A percentile compares a stretch with the other conserved stretches of the same genome.
phyloP scores from a whole-genome alignment of 2,888 invertebrate species.

The Agrotis puta region DNA sequence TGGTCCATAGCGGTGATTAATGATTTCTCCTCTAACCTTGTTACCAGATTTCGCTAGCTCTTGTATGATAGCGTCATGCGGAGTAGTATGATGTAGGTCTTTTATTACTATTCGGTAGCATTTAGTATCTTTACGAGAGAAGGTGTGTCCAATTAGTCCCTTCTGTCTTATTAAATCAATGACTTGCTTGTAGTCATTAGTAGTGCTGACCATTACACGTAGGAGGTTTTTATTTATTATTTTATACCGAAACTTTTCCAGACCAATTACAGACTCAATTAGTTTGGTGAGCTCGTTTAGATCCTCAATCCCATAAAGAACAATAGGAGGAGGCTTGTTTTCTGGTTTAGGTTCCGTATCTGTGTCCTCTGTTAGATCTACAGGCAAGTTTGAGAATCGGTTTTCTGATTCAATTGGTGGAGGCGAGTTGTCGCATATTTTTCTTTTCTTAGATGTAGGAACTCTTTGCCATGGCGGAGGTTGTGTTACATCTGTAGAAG shows the following conservation, averaged over 20 bases:
- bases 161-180: no score
- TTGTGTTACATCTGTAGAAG: no score
- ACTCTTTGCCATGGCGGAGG: no score
- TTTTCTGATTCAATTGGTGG: no score
- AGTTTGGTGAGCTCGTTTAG: background rate
- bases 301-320: background rate
- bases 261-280: background rate
- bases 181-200: no score
- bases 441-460: no score
- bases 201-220: no score
- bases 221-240: background rate
- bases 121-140: background rate
- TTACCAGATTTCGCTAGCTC: background rate
- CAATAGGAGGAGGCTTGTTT: background rate
- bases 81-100: no score
- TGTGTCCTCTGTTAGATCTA: background rate
- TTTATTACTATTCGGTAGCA: background rate
- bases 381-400: no score
- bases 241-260: no score
- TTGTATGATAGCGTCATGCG: background rate
- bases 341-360: background rate
- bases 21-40: background rate
- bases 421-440: no score
- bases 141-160: background rate
- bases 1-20: background rate